Evolutionary conservation across 2,113 vertebrate genomes (phyloP).

Genomic region (Lota lota): DNA sequence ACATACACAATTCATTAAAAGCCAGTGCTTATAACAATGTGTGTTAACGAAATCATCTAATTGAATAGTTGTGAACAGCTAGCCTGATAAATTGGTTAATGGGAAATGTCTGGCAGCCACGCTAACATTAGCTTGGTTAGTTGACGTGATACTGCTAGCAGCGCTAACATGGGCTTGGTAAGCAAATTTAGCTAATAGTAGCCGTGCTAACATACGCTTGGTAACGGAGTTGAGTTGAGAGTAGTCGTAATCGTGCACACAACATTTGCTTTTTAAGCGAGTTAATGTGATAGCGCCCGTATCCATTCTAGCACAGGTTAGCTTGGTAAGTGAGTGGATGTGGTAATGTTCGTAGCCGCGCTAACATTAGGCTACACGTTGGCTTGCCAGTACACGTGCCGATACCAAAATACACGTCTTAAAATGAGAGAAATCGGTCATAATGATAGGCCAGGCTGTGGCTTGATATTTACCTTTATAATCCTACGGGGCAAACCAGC

Average conservation of each 20-base stretch:
- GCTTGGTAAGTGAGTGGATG: conserved; percentile 20
- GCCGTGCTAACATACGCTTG: no score
- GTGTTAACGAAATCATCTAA: no score
- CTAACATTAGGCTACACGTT: conserved; percentile 41
- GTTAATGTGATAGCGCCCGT: not conserved
- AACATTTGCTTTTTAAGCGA: not conserved
- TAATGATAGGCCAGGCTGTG: fast-evolving
- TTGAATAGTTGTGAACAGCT: no score
- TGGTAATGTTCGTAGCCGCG: conserved; percentile 43
- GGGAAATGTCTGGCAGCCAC: not conserved
- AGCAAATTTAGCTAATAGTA: no score
- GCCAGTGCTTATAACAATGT: no score
- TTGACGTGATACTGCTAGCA: no score
- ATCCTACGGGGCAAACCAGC: conserved; percentile 93
- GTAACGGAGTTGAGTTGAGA: not conserved
- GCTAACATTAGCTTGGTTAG: no score
- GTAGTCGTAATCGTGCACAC: not conserved
- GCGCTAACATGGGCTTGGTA: no score
- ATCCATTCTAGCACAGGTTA: not conserved
- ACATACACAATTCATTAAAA: no score
- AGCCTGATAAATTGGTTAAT: not conserved
- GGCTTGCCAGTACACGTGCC: conserved; percentile 3
- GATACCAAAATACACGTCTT: not conserved
- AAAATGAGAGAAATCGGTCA: not conserved
- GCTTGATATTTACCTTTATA: conserved; percentile 81